phyloP scores from a whole-genome alignment of 1,140 invertebrate genomes.

The Mya arenaria region DNA sequence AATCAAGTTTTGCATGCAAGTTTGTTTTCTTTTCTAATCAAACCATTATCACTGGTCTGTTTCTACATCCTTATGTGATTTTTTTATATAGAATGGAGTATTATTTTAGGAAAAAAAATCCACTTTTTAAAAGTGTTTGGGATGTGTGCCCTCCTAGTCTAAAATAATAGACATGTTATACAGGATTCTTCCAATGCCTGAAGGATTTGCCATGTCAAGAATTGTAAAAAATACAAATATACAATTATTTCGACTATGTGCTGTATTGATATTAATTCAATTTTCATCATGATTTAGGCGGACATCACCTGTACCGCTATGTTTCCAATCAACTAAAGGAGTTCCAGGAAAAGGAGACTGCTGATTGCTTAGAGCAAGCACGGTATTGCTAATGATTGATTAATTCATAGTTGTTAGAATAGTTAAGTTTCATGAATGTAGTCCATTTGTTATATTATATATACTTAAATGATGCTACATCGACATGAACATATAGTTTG shows the following conservation, averaged over 20 bases:
- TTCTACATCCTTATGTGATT: too few species aligned
- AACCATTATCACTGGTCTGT: too few species aligned
- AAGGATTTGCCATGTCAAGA: not conserved
- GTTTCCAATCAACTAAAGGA: conserved; percentile 89
- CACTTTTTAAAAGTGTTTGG: not conserved
- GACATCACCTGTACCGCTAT: conserved; percentile 82
- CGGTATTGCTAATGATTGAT: too few species aligned
- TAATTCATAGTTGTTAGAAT: too few species aligned
- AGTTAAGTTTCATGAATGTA: too few species aligned
- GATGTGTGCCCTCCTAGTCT: not conserved
- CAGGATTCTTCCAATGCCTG: not conserved
- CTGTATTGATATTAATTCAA: not conserved
- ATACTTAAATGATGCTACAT: too few species aligned
- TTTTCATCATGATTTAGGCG: conserved; percentile 62
- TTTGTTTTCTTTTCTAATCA: too few species aligned
- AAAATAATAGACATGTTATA: not conserved
- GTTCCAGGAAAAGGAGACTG: conserved; percentile 91
- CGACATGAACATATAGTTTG: too few species aligned
- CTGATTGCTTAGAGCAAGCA: conserved; percentile 86
- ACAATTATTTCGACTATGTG: not conserved
- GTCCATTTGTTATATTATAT: too few species aligned
- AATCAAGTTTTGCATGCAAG: too few species aligned
- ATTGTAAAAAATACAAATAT: not conserved
- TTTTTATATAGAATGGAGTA: too few species aligned
- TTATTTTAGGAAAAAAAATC: not conserved